phyloP scores from a whole-genome alignment of 2,113 vertebrate genomes.

The Marmota flaviventris region DNA sequence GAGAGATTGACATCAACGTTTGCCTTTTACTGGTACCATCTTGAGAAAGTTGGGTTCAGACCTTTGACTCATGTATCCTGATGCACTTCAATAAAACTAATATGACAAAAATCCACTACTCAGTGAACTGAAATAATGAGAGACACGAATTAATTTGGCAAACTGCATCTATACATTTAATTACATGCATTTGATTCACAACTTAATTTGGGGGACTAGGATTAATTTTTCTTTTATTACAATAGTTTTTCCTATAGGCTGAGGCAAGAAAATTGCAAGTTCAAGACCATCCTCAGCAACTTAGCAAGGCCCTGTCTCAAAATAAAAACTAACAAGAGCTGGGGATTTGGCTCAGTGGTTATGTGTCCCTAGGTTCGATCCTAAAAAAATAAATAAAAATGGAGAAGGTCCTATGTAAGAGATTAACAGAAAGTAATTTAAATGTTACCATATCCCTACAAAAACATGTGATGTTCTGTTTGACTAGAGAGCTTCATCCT shows the following conservation, averaged over 20 bases:
- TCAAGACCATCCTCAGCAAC: no score
- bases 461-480: conserved; percentile 76
- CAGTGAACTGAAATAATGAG: conserved; percentile 27
- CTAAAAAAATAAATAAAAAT: no score
- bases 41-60: conserved; percentile 31
- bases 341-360: no score
- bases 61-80: neutral
- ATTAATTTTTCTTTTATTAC: conserved; percentile 67
- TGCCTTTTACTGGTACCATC: conserved; percentile 49
- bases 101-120: neutral
- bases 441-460: conserved; percentile 58
- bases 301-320: no score
- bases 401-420: conserved; percentile 64
- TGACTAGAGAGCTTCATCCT: conserved; percentile 72
- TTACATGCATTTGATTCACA: conserved; percentile 41
- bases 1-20: conserved; percentile 7
- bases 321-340: no score
- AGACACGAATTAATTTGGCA: neutral
- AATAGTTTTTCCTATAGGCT: neutral
- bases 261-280: no score
- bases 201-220: conserved; percentile 53
- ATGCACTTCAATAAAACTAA: conserved; percentile 37
- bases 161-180: conserved; percentile 53
- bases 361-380: no score
- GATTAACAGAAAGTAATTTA: conserved; percentile 80